Evolutionary conservation across 2,113 vertebrate genomes (phyloP).

Genomic region (Rhabdomys dilectus): DNA sequence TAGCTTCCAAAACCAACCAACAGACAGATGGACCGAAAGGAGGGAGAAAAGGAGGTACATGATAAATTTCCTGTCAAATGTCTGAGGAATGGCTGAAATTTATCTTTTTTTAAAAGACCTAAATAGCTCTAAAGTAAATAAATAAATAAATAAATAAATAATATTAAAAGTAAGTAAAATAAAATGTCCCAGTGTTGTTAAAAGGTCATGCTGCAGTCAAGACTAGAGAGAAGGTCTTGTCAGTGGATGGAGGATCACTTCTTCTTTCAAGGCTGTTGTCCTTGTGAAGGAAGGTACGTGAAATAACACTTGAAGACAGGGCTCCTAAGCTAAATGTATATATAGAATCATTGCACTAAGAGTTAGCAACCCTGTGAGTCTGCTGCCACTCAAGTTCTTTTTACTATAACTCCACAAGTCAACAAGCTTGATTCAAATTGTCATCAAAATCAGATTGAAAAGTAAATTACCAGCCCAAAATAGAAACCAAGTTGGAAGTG

Average conservation of each 20-base stretch:
- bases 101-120: not conserved
- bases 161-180: not conserved
- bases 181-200: not conserved
- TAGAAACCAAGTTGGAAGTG: not conserved
- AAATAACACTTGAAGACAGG: slow-evolving; percentile 8
- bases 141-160: not conserved
- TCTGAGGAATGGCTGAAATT: not conserved
- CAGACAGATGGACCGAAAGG: not conserved
- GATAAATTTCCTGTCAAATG: not conserved
- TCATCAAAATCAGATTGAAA: slow-evolving; percentile 52
- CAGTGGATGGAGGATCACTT: not conserved
- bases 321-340: not conserved
- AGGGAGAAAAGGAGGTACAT: not conserved
- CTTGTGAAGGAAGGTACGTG: not conserved
- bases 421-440: slow-evolving; percentile 43
- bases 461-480: slow-evolving; percentile 16
- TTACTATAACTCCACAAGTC: not conserved
- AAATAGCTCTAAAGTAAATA: not conserved
- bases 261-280: not conserved
- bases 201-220: not conserved
- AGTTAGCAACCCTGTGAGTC: not conserved
- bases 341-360: not conserved
- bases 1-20: not conserved
- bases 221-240: not conserved
- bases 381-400: not conserved